Percentiles rank a stretch among this genome's conserved stretches.
These are phyloP conservation scores for Lapara coniferarum DNA, from an alignment of 2,888 invertebrate species.

Conservation along the genomic window DNA sequence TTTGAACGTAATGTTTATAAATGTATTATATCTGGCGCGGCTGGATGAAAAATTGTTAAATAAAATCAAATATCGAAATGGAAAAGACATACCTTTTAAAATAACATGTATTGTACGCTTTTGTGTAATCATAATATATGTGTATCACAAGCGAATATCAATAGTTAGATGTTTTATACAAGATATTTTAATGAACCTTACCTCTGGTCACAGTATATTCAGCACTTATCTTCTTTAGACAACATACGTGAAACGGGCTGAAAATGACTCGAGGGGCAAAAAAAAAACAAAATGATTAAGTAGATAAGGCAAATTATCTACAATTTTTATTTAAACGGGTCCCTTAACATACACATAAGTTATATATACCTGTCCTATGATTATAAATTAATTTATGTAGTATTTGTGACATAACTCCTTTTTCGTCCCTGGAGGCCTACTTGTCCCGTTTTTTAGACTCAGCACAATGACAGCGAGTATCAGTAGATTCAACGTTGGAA, in stretches of 20 bases:
- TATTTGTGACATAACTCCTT: too few species aligned
- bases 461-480: not conserved
- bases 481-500: not conserved
- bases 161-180: not conserved
- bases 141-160: not conserved
- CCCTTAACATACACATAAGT: too few species aligned
- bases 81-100: not conserved
- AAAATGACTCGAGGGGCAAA: too few species aligned
- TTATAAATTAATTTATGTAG: too few species aligned
- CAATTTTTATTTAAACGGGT: too few species aligned
- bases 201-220: not conserved
- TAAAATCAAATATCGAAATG: constrained; percentile 3
- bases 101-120: constrained; percentile 1
- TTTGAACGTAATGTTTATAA: not conserved
- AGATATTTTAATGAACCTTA: not conserved
- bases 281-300: not conserved
- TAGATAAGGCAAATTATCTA: not conserved
- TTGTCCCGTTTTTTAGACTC: too few species aligned
- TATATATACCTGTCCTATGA: too few species aligned
- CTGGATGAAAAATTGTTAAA: constrained; percentile 1
- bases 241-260: too few species aligned
- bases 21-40: constrained; percentile 16
- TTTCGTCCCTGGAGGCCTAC: too few species aligned
- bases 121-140: not conserved
- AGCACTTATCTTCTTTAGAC: too few species aligned